Percentiles rank a stretch among this genome's conserved stretches.
phyloP scores from a whole-genome alignment of 2,888 invertebrate genomes.

The Drosophila paramelanica region DNA sequence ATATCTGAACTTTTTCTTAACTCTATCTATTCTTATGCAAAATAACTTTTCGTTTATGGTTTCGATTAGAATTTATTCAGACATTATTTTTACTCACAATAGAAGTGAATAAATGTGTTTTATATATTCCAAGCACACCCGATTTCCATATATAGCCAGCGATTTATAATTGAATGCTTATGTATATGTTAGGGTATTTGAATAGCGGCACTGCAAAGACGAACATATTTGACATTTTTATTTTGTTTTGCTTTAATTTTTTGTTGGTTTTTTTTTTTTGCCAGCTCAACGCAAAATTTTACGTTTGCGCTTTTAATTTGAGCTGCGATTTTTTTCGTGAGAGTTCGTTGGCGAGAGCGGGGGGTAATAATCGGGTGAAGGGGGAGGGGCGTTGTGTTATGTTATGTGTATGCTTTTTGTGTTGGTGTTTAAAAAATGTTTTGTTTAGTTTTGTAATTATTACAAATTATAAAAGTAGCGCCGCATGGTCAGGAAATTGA shows the following conservation, averaged over 20 bases:
- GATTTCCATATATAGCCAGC: too few species aligned
- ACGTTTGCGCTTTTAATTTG: constrained; percentile 26
- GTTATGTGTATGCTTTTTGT: constrained; percentile 20
- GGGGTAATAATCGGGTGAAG: background rate
- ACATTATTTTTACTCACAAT: too few species aligned
- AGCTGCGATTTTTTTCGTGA: constrained; percentile 21
- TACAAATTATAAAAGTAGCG: constrained; percentile 42
- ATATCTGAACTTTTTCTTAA: too few species aligned
- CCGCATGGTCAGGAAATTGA: constrained; percentile 38
- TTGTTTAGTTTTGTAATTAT: constrained; percentile 58
- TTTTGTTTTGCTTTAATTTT: constrained; percentile 19
- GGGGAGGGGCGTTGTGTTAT: background rate
- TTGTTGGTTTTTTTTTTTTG: constrained; percentile 25
- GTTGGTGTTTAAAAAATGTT: constrained; percentile 33
- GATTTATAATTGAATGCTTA: too few species aligned
- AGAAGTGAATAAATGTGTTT: too few species aligned
- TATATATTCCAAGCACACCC: too few species aligned
- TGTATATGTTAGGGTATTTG: constrained; percentile 2
- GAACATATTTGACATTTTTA: constrained; percentile 2
- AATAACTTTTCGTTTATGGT: too few species aligned
- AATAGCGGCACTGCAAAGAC: background rate
- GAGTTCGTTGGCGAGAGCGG: background rate
- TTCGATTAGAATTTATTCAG: too few species aligned
- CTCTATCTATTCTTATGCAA: too few species aligned
- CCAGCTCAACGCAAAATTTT: constrained; percentile 30